These are phyloP conservation scores for Idris sp. DNA, from an alignment of 1,140 invertebrate species.

Conservation along the genomic window DNA sequence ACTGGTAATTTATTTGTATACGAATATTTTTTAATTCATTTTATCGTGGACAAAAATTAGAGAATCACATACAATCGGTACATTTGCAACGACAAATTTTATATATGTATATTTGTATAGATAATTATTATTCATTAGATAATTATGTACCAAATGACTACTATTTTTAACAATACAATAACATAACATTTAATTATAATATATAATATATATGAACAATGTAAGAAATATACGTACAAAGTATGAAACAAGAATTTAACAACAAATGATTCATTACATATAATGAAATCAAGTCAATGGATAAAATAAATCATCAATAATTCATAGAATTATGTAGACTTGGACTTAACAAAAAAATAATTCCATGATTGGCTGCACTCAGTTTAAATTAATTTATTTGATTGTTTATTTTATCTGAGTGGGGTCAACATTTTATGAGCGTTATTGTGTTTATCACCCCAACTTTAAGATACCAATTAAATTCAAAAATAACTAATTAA, in stretches of 20 bases:
- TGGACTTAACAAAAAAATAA: conserved; percentile 58
- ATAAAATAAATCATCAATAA: conserved; percentile 62
- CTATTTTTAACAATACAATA: conserved; percentile 55
- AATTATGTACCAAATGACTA: conserved; percentile 34
- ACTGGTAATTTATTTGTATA: conserved; percentile 8
- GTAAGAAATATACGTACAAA: conserved; percentile 68
- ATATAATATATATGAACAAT: conserved; percentile 59
- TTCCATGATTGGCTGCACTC: conserved; percentile 67
- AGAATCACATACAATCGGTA: conserved; percentile 53
- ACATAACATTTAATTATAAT: conserved; percentile 67
- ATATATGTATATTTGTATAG: conserved; percentile 48
- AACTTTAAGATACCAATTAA: conserved; percentile 20
- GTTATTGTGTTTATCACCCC: conserved; percentile 29
- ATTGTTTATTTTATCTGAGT: conserved; percentile 59
- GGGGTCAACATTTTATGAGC: conserved; percentile 66
- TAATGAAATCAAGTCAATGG: conserved; percentile 76
- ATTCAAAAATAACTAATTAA: conserved; percentile 13
- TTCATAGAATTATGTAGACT: conserved; percentile 66
- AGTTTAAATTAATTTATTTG: conserved; percentile 52
- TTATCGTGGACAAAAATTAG: conserved; percentile 32
- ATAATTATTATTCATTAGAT: conserved; percentile 34
- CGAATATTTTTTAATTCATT: conserved; percentile 13
- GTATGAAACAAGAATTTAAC: conserved; percentile 66
- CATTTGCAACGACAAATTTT: conserved; percentile 57
- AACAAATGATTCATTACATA: conserved; percentile 73